Base-by-base conservation (phyloP, 2,888 invertebrate genomes). In the Periphyllus acericola region DNA sequence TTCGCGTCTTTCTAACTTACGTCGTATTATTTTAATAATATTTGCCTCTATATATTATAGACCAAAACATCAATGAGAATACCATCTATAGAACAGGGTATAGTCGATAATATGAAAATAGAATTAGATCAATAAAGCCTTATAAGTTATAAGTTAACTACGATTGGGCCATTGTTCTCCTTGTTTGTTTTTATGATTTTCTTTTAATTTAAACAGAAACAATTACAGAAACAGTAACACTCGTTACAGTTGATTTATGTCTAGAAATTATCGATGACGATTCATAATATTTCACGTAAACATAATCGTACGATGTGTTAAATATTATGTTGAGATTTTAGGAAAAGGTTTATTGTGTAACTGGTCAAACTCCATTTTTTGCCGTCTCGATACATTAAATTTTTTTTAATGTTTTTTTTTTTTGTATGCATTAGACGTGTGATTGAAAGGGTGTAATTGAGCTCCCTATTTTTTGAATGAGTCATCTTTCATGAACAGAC, bases 401-500 rank as follows among this genome's bases (percentile, higher is more conserved):
- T 75, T 78, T 68, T 83, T 83, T 83, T 46, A 46, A 46, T 46
- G 46, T 83, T 83, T 78, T 83, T 68, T 68, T 74, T 66, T 25
- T 68, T n/a, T 29, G 6, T 68, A 66, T 76, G 32, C 4, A 46
- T 68, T 17, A 46, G 46, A 76, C 78, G 68, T 78, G 78, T 68
- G 34, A n/a, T 46, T 80, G 78, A 87, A 87, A 74, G 87, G 87
- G 87, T 87, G 87, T 87, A 87, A 87, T 87, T 74, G 80, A 87
- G 32, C 87, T 80, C 81, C 87, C 80, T 87, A 4, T 60, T 72
- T 74, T 74, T 81, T 81, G 81, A 60, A 87, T 87, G 87, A 87
- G 87, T 87, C 87, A 87, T 87, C 87, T 74, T 81, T 80, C 74
- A 74, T 74, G 29, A 87, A 87, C 74, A 81, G 66, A 19, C 46